Conservation (phyloP, 2,797 vertebrate species). For the Chelonia mydas region DNA sequence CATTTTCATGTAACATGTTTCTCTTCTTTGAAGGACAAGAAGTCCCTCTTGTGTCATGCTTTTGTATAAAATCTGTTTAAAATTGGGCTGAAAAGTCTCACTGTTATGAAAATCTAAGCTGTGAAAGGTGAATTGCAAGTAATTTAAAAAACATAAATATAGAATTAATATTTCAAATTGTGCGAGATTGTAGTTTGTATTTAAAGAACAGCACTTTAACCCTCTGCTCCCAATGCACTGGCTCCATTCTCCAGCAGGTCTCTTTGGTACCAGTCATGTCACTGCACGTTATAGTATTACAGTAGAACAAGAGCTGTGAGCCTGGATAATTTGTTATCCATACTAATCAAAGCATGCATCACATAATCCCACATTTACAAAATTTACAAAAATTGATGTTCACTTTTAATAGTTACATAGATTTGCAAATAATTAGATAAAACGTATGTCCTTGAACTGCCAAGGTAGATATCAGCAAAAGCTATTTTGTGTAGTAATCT, state of each 20-base stretch:
- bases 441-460: background rate
- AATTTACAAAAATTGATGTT: slow-evolving; percentile 22
- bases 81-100: background rate
- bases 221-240: rapidly evolving
- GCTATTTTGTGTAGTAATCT: background rate
- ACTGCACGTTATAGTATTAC: background rate
- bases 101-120: background rate
- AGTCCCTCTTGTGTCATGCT: background rate
- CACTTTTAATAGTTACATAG: slow-evolving; percentile 14
- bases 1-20: background rate
- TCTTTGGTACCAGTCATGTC: rapidly evolving
- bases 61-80: background rate
- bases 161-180: background rate
- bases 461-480: slow-evolving; percentile 25
- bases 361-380: background rate
- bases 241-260: background rate
- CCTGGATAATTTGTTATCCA: background rate
- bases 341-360: background rate
- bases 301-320: background rate
- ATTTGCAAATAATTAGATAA: background rate
- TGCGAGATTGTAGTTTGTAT: background rate
- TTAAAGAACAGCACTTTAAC: background rate
- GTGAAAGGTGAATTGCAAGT: background rate
- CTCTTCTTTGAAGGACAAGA: background rate
- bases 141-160: background rate